phyloP scores from a whole-genome alignment of 2,113 vertebrate genomes.

The Panthera leo region DNA sequence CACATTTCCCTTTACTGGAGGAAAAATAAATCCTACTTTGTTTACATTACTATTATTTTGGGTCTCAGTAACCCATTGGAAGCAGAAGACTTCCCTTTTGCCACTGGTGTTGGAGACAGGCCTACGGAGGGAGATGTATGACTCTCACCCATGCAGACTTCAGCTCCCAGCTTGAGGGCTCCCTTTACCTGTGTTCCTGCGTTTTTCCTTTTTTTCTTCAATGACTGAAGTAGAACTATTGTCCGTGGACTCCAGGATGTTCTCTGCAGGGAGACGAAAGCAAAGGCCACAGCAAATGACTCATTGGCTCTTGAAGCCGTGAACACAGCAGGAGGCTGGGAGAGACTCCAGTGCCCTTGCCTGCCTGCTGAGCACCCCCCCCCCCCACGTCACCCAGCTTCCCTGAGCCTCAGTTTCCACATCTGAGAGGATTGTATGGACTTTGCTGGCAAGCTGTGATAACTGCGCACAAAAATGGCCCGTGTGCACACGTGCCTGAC shows the following conservation, averaged over 20 bases:
- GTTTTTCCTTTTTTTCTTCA: neutral
- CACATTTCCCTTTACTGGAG: neutral
- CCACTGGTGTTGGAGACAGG: neutral
- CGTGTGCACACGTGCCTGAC: fast-evolving
- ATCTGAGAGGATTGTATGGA: neutral
- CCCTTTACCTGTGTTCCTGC: neutral
- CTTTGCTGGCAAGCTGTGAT: neutral
- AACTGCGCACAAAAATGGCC: no score
- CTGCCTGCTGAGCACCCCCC: neutral
- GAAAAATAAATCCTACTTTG: neutral
- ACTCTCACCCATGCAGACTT: neutral
- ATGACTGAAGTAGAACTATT: neutral
- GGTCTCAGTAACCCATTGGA: neutral
- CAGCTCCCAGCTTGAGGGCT: neutral
- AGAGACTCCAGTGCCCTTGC: neutral
- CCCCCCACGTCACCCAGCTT: neutral
- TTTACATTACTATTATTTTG: neutral
- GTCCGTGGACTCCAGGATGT: neutral
- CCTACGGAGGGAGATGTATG: neutral
- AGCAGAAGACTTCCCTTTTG: neutral
- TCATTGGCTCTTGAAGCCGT: fast-evolving
- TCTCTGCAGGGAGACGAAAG: conserved; percentile 43
- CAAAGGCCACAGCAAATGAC: neutral
- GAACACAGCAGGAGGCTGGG: neutral
- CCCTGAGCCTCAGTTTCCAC: neutral